phyloP scores from a whole-genome alignment of 2,113 vertebrate species.

The Gorilla gorilla region DNA sequence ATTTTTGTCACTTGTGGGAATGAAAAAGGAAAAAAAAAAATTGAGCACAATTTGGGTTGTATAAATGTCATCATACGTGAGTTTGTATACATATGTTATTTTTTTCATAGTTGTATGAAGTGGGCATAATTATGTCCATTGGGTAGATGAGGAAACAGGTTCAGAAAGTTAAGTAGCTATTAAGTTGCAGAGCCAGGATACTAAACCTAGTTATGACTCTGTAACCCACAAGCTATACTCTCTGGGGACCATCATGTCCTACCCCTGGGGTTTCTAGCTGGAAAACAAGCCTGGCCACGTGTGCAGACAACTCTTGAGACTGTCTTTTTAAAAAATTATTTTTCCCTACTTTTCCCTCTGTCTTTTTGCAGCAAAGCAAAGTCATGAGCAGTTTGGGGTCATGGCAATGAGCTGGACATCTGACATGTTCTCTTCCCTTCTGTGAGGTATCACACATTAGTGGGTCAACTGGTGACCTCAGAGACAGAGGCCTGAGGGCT shows the following conservation, averaged over 20 bases:
- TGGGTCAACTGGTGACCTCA: neutral
- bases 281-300: neutral
- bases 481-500: neutral
- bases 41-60: neutral
- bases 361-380: constrained; percentile 27
- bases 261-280: neutral
- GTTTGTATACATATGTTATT: neutral
- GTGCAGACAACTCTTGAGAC: neutral
- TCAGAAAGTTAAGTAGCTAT: neutral
- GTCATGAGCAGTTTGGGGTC: neutral
- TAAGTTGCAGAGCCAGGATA: neutral
- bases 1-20: neutral
- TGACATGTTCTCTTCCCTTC: neutral
- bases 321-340: neutral
- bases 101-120: neutral
- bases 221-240: neutral
- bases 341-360: neutral
- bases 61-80: neutral
- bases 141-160: neutral
- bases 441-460: neutral
- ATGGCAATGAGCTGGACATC: neutral
- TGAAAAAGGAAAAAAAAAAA: neutral
- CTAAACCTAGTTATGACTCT: neutral
- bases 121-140: neutral
- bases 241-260: neutral